phyloP scores from a whole-genome alignment of 2,888 invertebrate species.

The Bombylius major region DNA sequence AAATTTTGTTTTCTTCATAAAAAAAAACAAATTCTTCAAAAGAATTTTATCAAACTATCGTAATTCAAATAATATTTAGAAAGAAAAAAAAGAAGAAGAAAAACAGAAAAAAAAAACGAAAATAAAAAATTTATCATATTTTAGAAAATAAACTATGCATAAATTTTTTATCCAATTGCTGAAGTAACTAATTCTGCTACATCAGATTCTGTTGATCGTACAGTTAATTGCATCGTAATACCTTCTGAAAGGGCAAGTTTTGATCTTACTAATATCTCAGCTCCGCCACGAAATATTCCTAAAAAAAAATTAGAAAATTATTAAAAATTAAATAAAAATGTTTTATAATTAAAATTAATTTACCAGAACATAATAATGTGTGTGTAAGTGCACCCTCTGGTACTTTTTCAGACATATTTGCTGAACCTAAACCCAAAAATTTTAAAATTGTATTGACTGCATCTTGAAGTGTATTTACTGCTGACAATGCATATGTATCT shows the following conservation, averaged over 20 bases:
- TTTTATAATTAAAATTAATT: constrained; percentile 1
- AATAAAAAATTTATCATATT: too few species aligned
- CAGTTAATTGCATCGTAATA: constrained; percentile 90
- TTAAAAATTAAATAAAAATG: not conserved
- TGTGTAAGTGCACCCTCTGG: constrained; percentile 73
- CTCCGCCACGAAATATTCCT: constrained; percentile 82
- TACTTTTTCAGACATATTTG: constrained; percentile 72
- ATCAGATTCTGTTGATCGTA: constrained; percentile 71
- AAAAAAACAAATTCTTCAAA: too few species aligned
- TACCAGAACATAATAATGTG: constrained; percentile 66
- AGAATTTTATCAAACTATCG: too few species aligned
- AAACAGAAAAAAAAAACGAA: too few species aligned
- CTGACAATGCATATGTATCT: constrained; percentile 83
- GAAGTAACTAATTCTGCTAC: constrained; percentile 79
- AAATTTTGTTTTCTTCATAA: too few species aligned
- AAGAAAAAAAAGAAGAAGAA: too few species aligned
- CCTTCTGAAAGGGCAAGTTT: constrained; percentile 61
- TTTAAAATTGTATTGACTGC: constrained; percentile 72
- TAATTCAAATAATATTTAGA: too few species aligned
- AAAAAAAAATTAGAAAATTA: constrained; percentile 11
- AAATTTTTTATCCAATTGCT: constrained; percentile 58
- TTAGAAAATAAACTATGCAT: too few species aligned
- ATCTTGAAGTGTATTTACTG: constrained; percentile 64
- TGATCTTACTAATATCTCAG: constrained; percentile 76
- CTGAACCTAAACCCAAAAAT: constrained; percentile 73